A percentile compares a stretch with the other conserved stretches of the same genome.
Evolutionary conservation across 2,888 invertebrate species (phyloP).

Genomic region (Arctia plantaginis): DNA sequence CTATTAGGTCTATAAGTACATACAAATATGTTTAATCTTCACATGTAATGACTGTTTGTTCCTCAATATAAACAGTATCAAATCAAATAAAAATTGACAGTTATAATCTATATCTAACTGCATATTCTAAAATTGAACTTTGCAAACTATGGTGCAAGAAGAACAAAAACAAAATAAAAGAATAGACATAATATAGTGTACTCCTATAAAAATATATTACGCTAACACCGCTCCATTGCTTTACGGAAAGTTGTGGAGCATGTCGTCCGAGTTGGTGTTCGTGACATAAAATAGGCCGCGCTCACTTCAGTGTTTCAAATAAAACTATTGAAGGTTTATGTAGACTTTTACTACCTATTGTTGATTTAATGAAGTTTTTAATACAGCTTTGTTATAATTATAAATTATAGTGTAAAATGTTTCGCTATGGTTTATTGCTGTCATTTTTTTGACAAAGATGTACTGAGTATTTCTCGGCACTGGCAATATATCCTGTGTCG

Average conservation of each 20-base stretch:
- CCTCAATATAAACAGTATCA: no score
- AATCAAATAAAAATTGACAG: no score
- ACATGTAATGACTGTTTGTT: no score
- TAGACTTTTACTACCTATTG: slow-evolving; percentile 56
- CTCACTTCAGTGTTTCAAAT: slow-evolving; percentile 42
- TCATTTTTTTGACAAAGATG: not conserved
- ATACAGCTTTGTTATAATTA: slow-evolving; percentile 34
- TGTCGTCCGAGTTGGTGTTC: slow-evolving; percentile 60
- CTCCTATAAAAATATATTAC: not conserved
- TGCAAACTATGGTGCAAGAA: no score
- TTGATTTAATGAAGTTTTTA: slow-evolving; percentile 45
- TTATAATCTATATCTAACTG: no score
- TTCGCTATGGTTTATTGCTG: not conserved
- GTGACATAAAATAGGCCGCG: slow-evolving; percentile 69
- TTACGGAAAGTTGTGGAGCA: slow-evolving; percentile 49
- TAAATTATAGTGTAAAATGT: slow-evolving; percentile 3
- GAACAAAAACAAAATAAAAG: no score
- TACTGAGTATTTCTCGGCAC: not conserved
- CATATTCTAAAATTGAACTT: no score
- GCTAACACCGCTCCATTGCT: slow-evolving; percentile 46
- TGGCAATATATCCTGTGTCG: no score
- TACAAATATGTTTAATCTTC: no score
- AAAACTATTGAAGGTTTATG: slow-evolving; percentile 41
- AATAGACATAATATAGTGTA: no score
- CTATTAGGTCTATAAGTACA: no score